These are phyloP conservation scores for Microdon myrmicae DNA, from an alignment of 2,888 invertebrate species.

Conservation along the genomic window DNA sequence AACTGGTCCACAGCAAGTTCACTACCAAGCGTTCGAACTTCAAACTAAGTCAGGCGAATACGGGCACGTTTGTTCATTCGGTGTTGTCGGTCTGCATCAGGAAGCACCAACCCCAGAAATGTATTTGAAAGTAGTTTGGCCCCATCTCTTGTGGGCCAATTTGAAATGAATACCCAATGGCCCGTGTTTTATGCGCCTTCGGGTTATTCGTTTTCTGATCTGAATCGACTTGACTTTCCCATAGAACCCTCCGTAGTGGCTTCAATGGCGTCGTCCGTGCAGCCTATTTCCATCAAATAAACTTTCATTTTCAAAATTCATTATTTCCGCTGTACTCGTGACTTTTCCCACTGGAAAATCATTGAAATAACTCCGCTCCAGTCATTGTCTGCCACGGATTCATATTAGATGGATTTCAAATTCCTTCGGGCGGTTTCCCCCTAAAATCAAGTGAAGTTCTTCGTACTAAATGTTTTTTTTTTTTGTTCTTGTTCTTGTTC, in stretches of 20 bases:
- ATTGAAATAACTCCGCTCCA: slow-evolving; percentile 33
- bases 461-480: too few relatives aligned
- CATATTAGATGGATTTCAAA: too few relatives aligned
- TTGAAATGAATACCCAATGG: slow-evolving; percentile 46
- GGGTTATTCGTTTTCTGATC: slow-evolving; percentile 50
- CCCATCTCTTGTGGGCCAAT: not conserved
- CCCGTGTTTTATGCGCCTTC: slow-evolving; percentile 43
- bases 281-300: slow-evolving; percentile 50
- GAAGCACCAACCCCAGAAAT: too few relatives aligned
- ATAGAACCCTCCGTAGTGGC: slow-evolving; percentile 3
- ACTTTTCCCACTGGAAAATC: slow-evolving; percentile 51
- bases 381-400: not conserved
- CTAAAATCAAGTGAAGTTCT: too few relatives aligned
- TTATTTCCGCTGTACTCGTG: slow-evolving; percentile 52
- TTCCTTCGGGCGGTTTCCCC: too few relatives aligned
- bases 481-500: slow-evolving; percentile 34
- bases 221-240: slow-evolving; percentile 39
- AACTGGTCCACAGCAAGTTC: too few relatives aligned
- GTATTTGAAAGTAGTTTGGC: too few relatives aligned
- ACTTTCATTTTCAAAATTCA: slow-evolving; percentile 51
- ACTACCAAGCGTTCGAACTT: too few relatives aligned
- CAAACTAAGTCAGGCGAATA: too few relatives aligned
- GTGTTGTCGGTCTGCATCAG: not conserved
- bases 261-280: slow-evolving; percentile 1
- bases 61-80: slow-evolving; percentile 15